Conservation (phyloP, 1,140 invertebrate genomes). For the Penaeus vannamei region DNA sequence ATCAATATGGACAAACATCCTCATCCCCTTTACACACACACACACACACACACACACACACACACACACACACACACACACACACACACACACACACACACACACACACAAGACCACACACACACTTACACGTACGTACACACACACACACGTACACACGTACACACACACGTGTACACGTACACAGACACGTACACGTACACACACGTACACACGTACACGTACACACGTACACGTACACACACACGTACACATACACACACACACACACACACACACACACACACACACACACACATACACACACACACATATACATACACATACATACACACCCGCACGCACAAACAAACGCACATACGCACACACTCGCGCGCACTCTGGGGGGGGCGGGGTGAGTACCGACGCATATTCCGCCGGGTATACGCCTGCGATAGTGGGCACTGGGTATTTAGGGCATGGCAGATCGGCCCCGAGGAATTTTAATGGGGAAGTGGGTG, state of each 20-base stretch:
- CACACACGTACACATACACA: background rate
- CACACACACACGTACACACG: background rate
- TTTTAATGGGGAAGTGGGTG: too few species aligned
- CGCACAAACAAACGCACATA: background rate
- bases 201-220: background rate
- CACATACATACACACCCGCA: too few species aligned
- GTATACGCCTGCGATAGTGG: too few species aligned
- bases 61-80: background rate
- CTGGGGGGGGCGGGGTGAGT: too few species aligned
- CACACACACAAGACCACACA: too few species aligned
- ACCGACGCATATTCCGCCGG: too few species aligned
- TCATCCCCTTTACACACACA: background rate
- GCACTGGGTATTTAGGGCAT: too few species aligned
- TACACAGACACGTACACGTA: constrained; percentile 16
- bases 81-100: background rate
- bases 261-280: too few species aligned
- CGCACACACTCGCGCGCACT: background rate
- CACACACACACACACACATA: background rate
- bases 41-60: constrained; percentile 14
- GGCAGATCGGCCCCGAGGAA: too few species aligned
- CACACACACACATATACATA: background rate
- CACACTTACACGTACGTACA: background rate
- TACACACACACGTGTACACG: background rate
- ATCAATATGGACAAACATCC: too few species aligned
- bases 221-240: too few species aligned